Evolutionary conservation across 2,113 vertebrate genomes (phyloP).

Genomic region (Benitochromis conjunctus): DNA sequence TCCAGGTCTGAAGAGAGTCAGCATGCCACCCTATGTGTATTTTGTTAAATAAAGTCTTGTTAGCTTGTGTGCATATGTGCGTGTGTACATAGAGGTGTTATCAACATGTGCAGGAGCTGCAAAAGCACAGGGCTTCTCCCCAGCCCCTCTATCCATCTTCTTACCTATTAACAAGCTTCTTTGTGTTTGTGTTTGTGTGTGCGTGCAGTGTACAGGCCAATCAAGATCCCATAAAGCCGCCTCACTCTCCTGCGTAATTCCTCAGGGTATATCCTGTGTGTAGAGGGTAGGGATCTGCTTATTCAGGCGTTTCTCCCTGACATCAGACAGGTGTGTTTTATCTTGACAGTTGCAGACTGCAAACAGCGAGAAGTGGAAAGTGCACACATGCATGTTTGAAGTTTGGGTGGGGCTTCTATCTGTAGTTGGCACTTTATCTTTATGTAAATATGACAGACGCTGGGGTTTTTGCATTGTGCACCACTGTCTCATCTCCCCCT

Average conservation of each 20-base stretch:
- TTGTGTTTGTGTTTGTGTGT: neutral
- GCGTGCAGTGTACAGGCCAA: neutral
- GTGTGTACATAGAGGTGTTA: conserved; percentile 15
- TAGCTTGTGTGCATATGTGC: neutral
- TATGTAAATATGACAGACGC: conserved; percentile 37
- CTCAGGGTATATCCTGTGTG: neutral
- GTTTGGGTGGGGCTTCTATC: neutral
- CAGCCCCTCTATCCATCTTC: neutral
- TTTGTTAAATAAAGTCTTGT: conserved; percentile 37
- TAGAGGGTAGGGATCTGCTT: neutral
- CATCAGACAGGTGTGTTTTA: conserved; percentile 43
- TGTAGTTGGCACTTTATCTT: neutral
- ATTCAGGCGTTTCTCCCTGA: neutral
- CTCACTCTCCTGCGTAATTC: conserved; percentile 15
- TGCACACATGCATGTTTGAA: neutral
- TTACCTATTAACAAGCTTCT: neutral
- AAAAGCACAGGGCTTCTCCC: neutral
- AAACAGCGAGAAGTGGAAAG: conserved; percentile 23
- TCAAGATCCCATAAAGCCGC: neutral
- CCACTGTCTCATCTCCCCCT: neutral
- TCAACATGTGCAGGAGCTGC: neutral
- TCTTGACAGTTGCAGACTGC: conserved; percentile 18
- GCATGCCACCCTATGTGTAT: conserved; percentile 38
- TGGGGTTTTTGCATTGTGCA: neutral
- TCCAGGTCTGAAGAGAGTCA: conserved; percentile 19